phyloP scores from a whole-genome alignment of 1,140 invertebrate species.

The Uloborus diversus region DNA sequence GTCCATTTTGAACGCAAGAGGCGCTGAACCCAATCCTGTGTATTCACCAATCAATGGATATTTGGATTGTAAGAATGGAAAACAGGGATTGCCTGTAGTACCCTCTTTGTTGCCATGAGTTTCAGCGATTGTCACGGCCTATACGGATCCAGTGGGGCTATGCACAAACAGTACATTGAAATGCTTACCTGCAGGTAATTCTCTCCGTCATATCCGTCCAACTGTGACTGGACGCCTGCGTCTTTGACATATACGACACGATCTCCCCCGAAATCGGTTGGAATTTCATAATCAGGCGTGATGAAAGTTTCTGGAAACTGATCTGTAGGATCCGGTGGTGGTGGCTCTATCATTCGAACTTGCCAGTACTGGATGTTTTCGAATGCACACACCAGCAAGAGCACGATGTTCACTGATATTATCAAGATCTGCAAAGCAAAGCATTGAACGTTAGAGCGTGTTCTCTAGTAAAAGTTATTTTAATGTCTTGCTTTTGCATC shows the following conservation, averaged over 20 bases:
- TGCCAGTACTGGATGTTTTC: constrained; percentile 57
- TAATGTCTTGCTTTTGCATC: too few species aligned
- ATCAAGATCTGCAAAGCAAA: constrained; percentile 43
- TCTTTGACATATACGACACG: constrained; percentile 25
- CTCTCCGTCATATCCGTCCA: constrained; percentile 20
- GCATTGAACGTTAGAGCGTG: too few species aligned
- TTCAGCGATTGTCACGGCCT: too few species aligned
- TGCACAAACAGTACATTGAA: too few species aligned
- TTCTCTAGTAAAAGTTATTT: too few species aligned
- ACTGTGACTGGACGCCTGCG: constrained; percentile 16
- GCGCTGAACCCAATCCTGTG: too few species aligned
- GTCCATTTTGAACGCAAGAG: too few species aligned
- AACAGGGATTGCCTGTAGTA: too few species aligned
- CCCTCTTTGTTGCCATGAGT: too few species aligned
- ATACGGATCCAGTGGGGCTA: too few species aligned
- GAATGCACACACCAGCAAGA: constrained; percentile 37
- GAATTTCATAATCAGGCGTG: constrained; percentile 23
- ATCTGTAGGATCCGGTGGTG: constrained; percentile 32
- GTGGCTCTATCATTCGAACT: constrained; percentile 23
- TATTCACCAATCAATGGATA: too few species aligned
- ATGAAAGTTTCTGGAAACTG: constrained; percentile 36
- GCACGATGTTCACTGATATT: constrained; percentile 30
- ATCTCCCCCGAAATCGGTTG: not conserved
- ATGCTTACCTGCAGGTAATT: constrained; percentile 19
- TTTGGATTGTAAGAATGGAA: too few species aligned